phyloP scores from a whole-genome alignment of 2,888 invertebrate species.

The Leucophenga maculata region DNA sequence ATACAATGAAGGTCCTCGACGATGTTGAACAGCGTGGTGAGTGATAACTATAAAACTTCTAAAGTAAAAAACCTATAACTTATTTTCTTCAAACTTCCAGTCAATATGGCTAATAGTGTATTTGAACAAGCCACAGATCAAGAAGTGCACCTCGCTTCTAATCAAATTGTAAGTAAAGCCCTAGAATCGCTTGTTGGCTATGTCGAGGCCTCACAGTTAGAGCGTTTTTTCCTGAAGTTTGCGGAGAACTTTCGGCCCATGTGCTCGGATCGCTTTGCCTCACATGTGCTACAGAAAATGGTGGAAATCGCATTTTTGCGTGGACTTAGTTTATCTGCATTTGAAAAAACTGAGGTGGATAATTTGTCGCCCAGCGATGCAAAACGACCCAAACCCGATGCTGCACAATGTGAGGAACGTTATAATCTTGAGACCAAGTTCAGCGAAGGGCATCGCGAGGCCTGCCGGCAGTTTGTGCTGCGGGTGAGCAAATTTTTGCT shows the following conservation, averaged over 20 bases:
- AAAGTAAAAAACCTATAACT: not conserved
- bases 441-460: constrained; percentile 73
- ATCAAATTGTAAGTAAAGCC: constrained; percentile 86
- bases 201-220: constrained; percentile 77
- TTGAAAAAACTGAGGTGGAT: constrained; percentile 32
- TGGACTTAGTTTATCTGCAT: constrained; percentile 51
- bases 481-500: constrained; percentile 83
- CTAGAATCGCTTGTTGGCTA: constrained; percentile 83
- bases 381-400: constrained; percentile 60
- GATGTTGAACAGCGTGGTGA: constrained; percentile 82
- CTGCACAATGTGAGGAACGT: constrained; percentile 57
- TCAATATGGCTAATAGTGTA: constrained; percentile 80
- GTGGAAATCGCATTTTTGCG: constrained; percentile 69
- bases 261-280: constrained; percentile 83
- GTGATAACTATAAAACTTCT: constrained; percentile 36
- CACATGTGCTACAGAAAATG: constrained; percentile 84
- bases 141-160: constrained; percentile 82
- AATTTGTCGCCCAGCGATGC: constrained; percentile 50
- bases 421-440: constrained; percentile 70
- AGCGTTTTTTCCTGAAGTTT: constrained; percentile 78
- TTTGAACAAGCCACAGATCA: constrained; percentile 80
- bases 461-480: constrained; percentile 78
- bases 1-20: constrained; percentile 80
- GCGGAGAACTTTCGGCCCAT: constrained; percentile 79
- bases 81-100: constrained; percentile 49